Conservation (phyloP, 2,113 vertebrate species). For the Zosterops japonicus region DNA sequence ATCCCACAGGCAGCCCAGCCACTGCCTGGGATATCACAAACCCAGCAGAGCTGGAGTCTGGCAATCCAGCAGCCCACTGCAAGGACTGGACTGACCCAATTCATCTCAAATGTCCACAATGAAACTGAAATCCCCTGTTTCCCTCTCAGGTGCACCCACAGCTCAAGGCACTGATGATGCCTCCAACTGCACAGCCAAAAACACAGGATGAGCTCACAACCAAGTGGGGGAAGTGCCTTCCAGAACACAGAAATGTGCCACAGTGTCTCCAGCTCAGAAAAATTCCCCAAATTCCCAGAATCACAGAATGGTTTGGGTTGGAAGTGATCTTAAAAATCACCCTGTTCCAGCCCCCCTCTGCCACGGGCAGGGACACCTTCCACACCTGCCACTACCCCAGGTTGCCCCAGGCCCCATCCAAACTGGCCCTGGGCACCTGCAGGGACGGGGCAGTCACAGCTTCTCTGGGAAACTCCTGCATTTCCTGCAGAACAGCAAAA, state of each 20-base stretch:
- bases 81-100: background rate
- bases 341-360: background rate
- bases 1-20: background rate
- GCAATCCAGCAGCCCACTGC: background rate
- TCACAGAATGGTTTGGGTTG: background rate
- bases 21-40: background rate
- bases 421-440: background rate
- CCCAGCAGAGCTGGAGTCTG: background rate
- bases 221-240: background rate
- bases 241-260: background rate
- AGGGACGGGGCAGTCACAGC: background rate
- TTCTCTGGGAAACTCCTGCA: background rate
- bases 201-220: background rate
- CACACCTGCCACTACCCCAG: background rate
- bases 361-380: background rate
- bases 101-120: background rate
- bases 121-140: accelerated
- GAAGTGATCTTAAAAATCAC: background rate
- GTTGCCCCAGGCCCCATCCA: background rate
- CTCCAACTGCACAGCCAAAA: background rate
- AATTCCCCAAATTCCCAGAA: background rate
- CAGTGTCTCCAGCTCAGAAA: background rate
- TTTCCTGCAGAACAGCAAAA: background rate
- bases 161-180: background rate
- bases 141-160: background rate